Conservation (phyloP, 1,140 invertebrate genomes). For the Pachypsylla venusta region DNA sequence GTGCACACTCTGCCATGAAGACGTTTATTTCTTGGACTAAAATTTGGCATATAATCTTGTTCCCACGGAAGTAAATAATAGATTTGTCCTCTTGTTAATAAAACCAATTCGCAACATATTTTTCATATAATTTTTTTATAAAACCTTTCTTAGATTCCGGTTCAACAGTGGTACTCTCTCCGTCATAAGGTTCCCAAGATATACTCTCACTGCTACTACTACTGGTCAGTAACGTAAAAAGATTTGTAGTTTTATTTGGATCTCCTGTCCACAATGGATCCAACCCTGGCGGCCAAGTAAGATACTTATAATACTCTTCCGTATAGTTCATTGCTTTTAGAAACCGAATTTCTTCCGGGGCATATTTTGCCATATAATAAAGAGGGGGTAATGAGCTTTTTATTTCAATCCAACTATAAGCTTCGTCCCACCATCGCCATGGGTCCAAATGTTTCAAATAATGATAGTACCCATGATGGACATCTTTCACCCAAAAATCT, state of each 20-base stretch:
- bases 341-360: background rate
- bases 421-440: background rate
- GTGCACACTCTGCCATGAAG: too few species aligned
- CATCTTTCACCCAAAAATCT: slow-evolving; percentile 1
- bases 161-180: slow-evolving; percentile 1
- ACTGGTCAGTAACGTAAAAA: background rate
- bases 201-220: slow-evolving; percentile 7
- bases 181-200: background rate
- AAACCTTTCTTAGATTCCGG: too few species aligned
- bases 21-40: too few species aligned
- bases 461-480: slow-evolving; percentile 1
- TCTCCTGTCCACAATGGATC: background rate
- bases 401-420: background rate
- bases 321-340: background rate
- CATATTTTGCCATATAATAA: background rate
- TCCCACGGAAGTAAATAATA: too few species aligned
- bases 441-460: slow-evolving; percentile 7
- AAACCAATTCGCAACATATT: too few species aligned
- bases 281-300: background rate
- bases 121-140: too few species aligned
- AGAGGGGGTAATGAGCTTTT: background rate
- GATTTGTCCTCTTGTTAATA: too few species aligned
- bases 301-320: background rate
- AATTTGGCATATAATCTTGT: too few species aligned
- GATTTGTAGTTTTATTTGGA: background rate